These are phyloP conservation scores for Lingula anatina DNA, from an alignment of 2,888 invertebrate species.

Conservation along the genomic window DNA sequence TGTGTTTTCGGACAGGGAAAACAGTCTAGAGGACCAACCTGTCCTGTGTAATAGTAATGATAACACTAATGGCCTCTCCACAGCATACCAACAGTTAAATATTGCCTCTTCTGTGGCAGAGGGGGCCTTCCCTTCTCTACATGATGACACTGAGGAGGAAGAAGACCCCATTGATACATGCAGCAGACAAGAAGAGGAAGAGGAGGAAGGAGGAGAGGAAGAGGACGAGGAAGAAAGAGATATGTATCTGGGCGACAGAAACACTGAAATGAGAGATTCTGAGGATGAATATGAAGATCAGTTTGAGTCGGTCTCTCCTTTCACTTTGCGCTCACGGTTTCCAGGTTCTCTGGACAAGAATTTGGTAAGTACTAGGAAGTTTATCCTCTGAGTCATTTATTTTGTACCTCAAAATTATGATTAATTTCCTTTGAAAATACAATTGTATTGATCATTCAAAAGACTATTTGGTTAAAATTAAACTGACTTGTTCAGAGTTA, in stretches of 20 bases:
- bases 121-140: neutral
- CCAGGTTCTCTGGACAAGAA: constrained; percentile 3
- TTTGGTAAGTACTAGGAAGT: constrained; percentile 11
- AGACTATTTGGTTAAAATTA: too few relatives aligned
- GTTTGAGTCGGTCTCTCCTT: too few relatives aligned
- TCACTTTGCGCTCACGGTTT: too few relatives aligned
- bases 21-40: neutral
- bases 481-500: too few relatives aligned
- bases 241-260: constrained; percentile 8
- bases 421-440: too few relatives aligned
- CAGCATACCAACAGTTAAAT: neutral
- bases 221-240: constrained; percentile 11
- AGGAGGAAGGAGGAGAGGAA: constrained; percentile 14
- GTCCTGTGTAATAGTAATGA: neutral
- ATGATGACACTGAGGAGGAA: neutral
- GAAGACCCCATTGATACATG: neutral
- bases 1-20: too few relatives aligned
- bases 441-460: too few relatives aligned
- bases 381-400: too few relatives aligned
- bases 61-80: too few relatives aligned
- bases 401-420: too few relatives aligned
- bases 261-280: constrained; percentile 6
- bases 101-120: neutral
- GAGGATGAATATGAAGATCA: neutral
- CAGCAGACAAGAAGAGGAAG: constrained; percentile 4